These are phyloP conservation scores for Tympanuchus pallidicinctus DNA, from an alignment of 2,113 vertebrate species.

Conservation along the genomic window DNA sequence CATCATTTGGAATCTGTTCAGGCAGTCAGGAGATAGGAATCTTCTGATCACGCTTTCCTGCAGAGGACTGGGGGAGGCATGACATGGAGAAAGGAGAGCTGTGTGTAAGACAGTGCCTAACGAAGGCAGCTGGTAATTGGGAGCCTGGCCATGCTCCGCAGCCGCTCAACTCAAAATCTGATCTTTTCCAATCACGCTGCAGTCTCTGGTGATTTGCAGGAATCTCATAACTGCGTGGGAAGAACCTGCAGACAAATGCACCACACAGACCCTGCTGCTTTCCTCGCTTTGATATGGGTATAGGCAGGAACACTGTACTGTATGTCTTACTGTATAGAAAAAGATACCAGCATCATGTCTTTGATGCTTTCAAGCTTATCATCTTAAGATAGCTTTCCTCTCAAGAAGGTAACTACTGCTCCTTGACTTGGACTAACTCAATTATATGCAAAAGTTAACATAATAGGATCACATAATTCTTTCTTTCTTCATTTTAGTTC, in stretches of 20 bases:
- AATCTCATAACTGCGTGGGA: background rate
- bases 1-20: background rate
- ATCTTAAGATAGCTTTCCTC: background rate
- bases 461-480: background rate
- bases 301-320: background rate
- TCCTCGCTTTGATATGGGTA: background rate
- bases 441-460: background rate
- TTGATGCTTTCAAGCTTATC: background rate
- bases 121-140: constrained; percentile 22
- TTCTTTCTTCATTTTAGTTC: background rate
- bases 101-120: background rate
- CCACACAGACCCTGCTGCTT: background rate
- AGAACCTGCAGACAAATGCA: constrained; percentile 35
- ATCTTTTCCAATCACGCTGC: background rate
- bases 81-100: background rate
- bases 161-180: background rate
- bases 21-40: background rate
- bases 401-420: background rate
- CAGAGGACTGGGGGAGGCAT: background rate
- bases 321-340: background rate
- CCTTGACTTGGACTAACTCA: background rate
- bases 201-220: background rate
- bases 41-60: background rate
- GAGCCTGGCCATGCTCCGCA: background rate
- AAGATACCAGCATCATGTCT: background rate